Conservation (phyloP, 2,113 vertebrate species). For the Nyctereutes procyonoides region DNA sequence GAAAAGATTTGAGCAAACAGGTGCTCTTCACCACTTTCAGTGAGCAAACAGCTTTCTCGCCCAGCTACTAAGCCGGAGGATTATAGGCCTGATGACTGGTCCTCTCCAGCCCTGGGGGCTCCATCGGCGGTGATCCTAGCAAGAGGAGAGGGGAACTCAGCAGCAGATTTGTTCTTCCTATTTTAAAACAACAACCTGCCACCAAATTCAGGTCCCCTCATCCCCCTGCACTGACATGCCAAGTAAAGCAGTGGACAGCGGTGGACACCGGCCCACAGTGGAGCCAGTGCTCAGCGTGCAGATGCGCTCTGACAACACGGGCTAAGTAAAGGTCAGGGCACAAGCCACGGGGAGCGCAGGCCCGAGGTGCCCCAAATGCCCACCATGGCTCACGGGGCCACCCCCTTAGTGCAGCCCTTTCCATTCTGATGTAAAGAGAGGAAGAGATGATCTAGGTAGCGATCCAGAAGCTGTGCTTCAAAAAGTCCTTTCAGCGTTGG, state of each 20-base stretch:
- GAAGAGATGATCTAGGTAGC: rapidly evolving
- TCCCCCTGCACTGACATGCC: rapidly evolving
- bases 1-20: background rate
- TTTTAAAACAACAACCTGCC: background rate
- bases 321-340: background rate
- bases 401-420: no score
- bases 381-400: background rate
- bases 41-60: background rate
- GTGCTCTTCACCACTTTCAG: no score
- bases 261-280: rapidly evolving
- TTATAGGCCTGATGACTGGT: rapidly evolving
- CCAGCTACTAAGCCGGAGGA: background rate
- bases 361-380: background rate
- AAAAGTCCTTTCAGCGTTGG: slow-evolving; percentile 80
- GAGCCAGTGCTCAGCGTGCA: rapidly evolving
- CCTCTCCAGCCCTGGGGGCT: rapidly evolving
- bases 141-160: background rate
- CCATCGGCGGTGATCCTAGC: rapidly evolving
- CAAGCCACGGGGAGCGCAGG: no score
- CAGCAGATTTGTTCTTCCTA: background rate
- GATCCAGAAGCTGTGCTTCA: no score
- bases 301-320: rapidly evolving
- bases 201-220: no score
- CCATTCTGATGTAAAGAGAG: background rate
- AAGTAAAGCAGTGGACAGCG: no score